Conservation (phyloP, 2,797 vertebrate genomes). For the Poeciliopsis turneri region DNA sequence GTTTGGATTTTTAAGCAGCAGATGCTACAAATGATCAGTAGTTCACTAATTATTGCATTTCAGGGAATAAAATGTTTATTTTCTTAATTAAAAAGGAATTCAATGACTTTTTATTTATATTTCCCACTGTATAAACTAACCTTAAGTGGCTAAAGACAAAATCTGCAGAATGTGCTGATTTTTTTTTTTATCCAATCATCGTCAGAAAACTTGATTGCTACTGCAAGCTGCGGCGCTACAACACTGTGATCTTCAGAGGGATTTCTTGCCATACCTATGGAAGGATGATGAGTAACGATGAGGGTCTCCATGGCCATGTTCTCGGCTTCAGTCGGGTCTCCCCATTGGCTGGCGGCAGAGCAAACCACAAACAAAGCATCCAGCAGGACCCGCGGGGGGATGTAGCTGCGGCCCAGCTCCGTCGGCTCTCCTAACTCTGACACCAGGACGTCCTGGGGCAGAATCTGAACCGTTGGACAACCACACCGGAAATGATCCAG, state of each 20-base stretch:
- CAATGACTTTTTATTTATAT: too few relatives aligned
- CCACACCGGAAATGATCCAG: neutral
- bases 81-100: too few relatives aligned
- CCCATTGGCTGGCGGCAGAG: constrained; percentile 84
- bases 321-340: constrained; percentile 82
- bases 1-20: too few relatives aligned
- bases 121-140: too few relatives aligned
- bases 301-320: constrained; percentile 89
- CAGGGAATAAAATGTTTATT: too few relatives aligned
- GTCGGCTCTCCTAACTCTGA: constrained; percentile 88
- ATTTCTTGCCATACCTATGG: constrained; percentile 82
- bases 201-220: too few relatives aligned
- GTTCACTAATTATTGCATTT: too few relatives aligned
- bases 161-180: too few relatives aligned
- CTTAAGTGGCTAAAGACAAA: too few relatives aligned
- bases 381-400: constrained; percentile 86
- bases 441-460: constrained; percentile 84
- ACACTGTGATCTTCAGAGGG: neutral
- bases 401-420: constrained; percentile 85
- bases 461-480: constrained; percentile 76
- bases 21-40: too few relatives aligned
- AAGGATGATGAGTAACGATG: constrained; percentile 91
- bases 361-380: constrained; percentile 89
- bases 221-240: neutral
- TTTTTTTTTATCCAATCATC: too few relatives aligned